Conservation (phyloP, 2,113 vertebrate species). For the Cisticola juncidis region DNA sequence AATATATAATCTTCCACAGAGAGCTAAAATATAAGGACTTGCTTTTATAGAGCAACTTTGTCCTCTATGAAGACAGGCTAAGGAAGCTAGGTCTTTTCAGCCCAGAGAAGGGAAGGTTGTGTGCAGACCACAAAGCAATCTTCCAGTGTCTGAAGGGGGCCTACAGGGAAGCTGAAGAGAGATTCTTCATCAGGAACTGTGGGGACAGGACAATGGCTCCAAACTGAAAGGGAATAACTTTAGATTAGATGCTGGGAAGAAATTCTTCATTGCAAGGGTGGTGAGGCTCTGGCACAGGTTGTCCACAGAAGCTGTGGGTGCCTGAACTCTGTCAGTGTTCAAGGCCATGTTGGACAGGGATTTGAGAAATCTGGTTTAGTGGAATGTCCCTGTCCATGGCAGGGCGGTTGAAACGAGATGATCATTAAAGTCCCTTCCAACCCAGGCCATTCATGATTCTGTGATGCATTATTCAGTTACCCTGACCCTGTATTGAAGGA, state of each 20-base stretch:
- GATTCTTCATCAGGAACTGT: neutral
- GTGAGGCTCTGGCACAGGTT: neutral
- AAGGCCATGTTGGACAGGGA: neutral
- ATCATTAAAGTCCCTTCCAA: neutral
- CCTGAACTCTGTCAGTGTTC: neutral
- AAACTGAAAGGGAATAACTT: neutral
- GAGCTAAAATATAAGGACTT: neutral
- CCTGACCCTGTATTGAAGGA: neutral
- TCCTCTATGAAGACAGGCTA: neutral
- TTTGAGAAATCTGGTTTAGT: neutral
- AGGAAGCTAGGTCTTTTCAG: neutral
- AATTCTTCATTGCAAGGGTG: neutral
- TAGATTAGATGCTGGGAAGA: neutral
- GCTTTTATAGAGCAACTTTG: neutral
- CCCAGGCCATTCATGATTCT: neutral
- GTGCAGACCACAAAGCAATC: neutral
- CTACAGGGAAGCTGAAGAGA: neutral
- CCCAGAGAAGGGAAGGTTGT: neutral
- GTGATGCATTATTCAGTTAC: neutral
- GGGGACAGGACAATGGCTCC: neutral
- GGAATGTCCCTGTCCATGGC: neutral
- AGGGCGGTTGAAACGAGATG: fast-evolving
- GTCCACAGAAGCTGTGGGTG: neutral
- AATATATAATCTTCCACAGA: neutral
- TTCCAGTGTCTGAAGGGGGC: neutral